A percentile compares a stretch with the other conserved stretches of the same genome.
Evolutionary conservation across 2,113 vertebrate species (phyloP).

Genomic region (Onychorhynchus coronatus): DNA sequence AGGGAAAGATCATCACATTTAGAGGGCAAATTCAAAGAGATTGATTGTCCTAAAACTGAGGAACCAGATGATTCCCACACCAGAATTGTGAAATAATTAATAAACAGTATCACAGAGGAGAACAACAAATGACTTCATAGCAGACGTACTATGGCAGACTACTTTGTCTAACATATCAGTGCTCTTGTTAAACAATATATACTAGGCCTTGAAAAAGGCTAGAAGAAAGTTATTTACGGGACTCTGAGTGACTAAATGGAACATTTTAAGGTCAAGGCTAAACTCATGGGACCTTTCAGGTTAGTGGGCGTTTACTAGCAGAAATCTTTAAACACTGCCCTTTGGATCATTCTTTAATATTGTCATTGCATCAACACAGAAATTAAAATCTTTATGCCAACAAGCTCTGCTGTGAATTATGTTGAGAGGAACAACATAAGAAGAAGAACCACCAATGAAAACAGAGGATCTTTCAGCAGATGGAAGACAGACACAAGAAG

Average conservation of each 20-base stretch:
- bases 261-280: background rate
- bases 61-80: background rate
- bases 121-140: rapidly evolving
- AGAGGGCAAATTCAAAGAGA: background rate
- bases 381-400: background rate
- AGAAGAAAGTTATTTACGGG: background rate
- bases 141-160: background rate
- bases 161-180: background rate
- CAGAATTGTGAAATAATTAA: background rate
- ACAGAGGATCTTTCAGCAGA: background rate
- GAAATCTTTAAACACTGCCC: background rate
- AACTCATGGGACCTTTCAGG: background rate
- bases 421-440: background rate
- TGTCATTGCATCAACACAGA: background rate
- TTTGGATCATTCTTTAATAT: background rate
- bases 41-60: background rate
- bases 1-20: background rate
- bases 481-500: background rate
- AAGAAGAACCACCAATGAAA: background rate
- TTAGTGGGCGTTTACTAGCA: background rate
- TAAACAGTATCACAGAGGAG: background rate
- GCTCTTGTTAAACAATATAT: background rate
- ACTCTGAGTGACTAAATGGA: background rate
- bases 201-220: background rate
- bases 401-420: background rate